Evolutionary conservation across 92 coral and sea anemone species (phyloP).

Genomic region (Diadumene lineata): DNA sequence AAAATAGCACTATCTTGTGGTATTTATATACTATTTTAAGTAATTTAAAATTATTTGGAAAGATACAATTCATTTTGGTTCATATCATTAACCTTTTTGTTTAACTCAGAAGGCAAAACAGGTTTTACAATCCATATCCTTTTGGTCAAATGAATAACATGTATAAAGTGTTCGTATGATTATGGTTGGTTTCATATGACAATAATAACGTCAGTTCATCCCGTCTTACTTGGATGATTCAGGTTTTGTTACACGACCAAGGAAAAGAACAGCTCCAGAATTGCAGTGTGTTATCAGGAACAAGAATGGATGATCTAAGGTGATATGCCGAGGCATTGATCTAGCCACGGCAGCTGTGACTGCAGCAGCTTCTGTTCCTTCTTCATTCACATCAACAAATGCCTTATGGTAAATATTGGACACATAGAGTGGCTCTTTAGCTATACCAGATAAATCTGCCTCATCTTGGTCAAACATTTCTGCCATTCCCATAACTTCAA

Average conservation of each 20-base stretch:
- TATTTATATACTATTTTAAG: too few relatives aligned
- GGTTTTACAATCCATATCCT: too few relatives aligned
- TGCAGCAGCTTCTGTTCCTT: constrained; percentile 80
- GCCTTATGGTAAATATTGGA: constrained; percentile 81
- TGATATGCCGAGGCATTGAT: constrained; percentile 43
- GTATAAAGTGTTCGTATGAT: too few relatives aligned
- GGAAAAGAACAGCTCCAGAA: constrained; percentile 59
- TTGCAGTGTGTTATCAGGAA: constrained; percentile 56
- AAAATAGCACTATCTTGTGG: too few relatives aligned
- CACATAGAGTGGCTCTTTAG: constrained; percentile 41
- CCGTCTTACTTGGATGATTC: too few relatives aligned
- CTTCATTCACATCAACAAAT: constrained; percentile 78
- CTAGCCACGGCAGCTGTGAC: constrained; percentile 59
- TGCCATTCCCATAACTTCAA: constrained; percentile 60
- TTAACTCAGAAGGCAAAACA: too few relatives aligned
- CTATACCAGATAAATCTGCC: constrained; percentile 74
- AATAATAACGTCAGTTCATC: too few relatives aligned
- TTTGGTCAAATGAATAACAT: too few relatives aligned
- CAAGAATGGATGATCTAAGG: constrained; percentile 72
- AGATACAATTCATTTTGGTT: too few relatives aligned
- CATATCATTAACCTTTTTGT: too few relatives aligned
- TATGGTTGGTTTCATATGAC: too few relatives aligned
- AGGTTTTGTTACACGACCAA: constrained; percentile 74
- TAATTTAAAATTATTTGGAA: too few relatives aligned
- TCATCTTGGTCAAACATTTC: constrained; percentile 53